phyloP scores from a whole-genome alignment of 2,113 vertebrate genomes.

The Setophaga petechia region DNA sequence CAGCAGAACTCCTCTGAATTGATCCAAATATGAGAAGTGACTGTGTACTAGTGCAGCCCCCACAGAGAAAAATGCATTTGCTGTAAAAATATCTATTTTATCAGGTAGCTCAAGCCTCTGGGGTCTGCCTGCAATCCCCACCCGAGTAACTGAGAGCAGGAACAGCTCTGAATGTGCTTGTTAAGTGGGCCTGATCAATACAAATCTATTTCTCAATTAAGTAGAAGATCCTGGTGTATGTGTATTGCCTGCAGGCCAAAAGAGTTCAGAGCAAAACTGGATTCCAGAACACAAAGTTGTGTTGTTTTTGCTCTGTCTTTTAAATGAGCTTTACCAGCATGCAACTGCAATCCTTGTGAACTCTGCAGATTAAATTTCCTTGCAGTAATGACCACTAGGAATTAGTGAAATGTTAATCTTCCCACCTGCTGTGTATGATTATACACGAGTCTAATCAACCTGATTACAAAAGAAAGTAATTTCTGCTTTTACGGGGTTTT shows the following conservation, averaged over 20 bases:
- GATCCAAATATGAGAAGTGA: background rate
- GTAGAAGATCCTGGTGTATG: background rate
- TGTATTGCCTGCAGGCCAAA: background rate
- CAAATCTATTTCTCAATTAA: slow-evolving; percentile 40
- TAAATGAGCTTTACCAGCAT: slow-evolving; percentile 24
- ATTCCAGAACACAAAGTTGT: background rate
- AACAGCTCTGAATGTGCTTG: background rate
- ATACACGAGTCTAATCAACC: slow-evolving; percentile 62
- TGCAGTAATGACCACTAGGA: slow-evolving; percentile 61
- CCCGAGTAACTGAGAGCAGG: background rate
- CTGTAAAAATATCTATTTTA: background rate
- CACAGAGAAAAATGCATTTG: background rate
- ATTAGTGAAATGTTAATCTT: slow-evolving; percentile 67
- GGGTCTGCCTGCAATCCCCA: background rate
- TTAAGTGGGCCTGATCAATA: slow-evolving; percentile 39
- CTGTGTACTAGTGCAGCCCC: background rate
- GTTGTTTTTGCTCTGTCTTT: background rate
- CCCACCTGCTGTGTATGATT: slow-evolving; percentile 53
- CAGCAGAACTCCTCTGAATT: background rate
- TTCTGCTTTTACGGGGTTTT: background rate
- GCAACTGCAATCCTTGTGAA: background rate
- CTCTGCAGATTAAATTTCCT: slow-evolving; percentile 37
- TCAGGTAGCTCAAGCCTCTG: background rate
- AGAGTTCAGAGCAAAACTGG: background rate
- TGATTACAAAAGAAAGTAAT: slow-evolving; percentile 52